Conservation (phyloP, 2,113 vertebrate species). For the Peromyscus maniculatus region DNA sequence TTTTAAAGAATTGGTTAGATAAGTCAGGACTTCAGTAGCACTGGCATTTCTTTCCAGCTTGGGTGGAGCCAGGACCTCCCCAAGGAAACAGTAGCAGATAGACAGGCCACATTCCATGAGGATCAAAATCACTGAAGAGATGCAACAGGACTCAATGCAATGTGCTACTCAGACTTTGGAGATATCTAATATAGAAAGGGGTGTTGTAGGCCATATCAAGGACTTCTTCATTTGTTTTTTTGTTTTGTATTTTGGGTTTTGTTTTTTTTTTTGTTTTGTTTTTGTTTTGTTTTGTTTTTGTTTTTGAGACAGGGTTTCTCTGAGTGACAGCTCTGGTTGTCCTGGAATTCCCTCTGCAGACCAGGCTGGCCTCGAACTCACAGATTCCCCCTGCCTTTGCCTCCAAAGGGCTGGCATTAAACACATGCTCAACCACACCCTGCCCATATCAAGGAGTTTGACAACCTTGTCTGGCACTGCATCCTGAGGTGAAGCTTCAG, state of each 20-base stretch:
- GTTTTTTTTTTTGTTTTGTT: too few species aligned
- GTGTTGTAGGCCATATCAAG: slow-evolving; percentile 95
- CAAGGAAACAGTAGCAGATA: slow-evolving; percentile 64
- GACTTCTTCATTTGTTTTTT: not conserved
- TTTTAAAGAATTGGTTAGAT: slow-evolving; percentile 64
- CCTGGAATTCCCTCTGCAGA: too few species aligned
- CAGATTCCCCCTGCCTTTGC: not conserved
- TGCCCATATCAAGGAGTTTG: slow-evolving; percentile 94
- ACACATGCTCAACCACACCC: accelerated
- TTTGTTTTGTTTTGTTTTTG: too few species aligned
- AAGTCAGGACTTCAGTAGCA: slow-evolving; percentile 72
- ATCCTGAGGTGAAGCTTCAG: slow-evolving; percentile 98
- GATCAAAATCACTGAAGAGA: slow-evolving; percentile 92
- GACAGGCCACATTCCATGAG: slow-evolving; percentile 28
- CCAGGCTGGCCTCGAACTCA: not conserved
- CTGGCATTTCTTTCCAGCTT: accelerated
- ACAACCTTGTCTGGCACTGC: slow-evolving; percentile 99
- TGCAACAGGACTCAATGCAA: slow-evolving; percentile 97
- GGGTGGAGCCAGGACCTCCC: slow-evolving; percentile 37
- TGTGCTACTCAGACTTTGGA: slow-evolving; percentile 96
- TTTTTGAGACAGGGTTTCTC: not conserved
- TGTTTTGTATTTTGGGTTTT: too few species aligned
- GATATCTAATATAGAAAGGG: slow-evolving; percentile 98
- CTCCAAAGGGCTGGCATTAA: not conserved
- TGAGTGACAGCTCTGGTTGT: not conserved